These are phyloP conservation scores for Megalopta genalis DNA, from an alignment of 1,140 invertebrate species.

Conservation along the genomic window DNA sequence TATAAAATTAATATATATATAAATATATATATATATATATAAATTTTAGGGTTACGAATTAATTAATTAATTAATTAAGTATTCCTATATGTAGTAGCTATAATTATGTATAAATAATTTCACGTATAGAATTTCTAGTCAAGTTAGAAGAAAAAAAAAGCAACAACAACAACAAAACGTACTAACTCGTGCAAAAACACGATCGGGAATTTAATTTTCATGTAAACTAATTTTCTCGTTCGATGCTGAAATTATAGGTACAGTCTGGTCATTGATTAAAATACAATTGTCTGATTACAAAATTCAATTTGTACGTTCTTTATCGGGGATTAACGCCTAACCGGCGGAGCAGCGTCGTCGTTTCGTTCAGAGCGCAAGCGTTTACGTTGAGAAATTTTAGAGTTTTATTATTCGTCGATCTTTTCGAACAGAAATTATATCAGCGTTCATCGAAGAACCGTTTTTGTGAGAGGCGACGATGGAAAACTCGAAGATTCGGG, in stretches of 20 bases:
- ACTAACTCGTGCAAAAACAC: constrained; percentile 29
- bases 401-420: neutral
- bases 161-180: too few relatives aligned
- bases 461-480: neutral
- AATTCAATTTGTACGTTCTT: neutral
- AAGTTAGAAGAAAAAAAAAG: constrained; percentile 26
- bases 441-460: neutral
- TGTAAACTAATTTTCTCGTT: neutral
- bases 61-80: constrained; percentile 43
- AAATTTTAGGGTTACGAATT: constrained; percentile 36
- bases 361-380: neutral
- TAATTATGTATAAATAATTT: constrained; percentile 51
- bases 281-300: neutral
- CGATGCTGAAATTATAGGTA: neutral
- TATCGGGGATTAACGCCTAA: neutral
- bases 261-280: neutral
- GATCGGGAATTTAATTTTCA: neutral
- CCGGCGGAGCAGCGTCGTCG: too few relatives aligned
- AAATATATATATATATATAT: constrained; percentile 27
- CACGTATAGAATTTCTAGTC: constrained; percentile 45
- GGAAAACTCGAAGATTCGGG: neutral
- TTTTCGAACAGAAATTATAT: neutral
- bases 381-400: neutral
- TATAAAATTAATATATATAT: constrained; percentile 42
- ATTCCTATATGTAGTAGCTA: constrained; percentile 40